Conservation (phyloP, 2,113 vertebrate species). For the Boulengeromyrus knoepffleri region DNA sequence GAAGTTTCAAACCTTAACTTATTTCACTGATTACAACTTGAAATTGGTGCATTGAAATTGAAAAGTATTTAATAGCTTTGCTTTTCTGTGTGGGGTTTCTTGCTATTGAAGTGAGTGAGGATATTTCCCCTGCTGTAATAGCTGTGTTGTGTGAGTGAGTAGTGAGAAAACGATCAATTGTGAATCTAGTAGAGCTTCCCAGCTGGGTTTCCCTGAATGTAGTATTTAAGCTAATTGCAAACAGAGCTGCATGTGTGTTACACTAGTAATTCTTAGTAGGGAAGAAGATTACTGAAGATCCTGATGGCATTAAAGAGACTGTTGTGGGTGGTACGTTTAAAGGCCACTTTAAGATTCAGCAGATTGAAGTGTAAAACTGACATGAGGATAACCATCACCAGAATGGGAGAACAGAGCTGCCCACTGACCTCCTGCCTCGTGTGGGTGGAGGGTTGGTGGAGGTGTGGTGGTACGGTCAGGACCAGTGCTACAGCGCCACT, state of each 20-base stretch:
- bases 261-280: conserved; percentile 40
- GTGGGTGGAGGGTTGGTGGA: not conserved
- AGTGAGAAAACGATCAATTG: conserved; percentile 49
- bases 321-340: conserved; percentile 21
- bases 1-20: not conserved
- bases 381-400: not conserved
- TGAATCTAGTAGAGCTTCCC: conserved; percentile 34
- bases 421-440: not conserved
- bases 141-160: conserved; percentile 41
- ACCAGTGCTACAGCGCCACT: not conserved
- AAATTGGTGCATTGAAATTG: not conserved
- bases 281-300: conserved; percentile 24
- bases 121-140: conserved; percentile 31
- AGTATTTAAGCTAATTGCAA: conserved; percentile 51
- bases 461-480: not conserved
- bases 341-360: conserved; percentile 17
- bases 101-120: conserved; percentile 18
- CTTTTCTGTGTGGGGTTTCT: conserved; percentile 42
- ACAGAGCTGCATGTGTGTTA: conserved; percentile 43
- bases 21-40: not conserved
- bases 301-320: conserved; percentile 32
- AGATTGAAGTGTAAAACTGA: not conserved
- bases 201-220: conserved; percentile 36
- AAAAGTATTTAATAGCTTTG: conserved; percentile 21
- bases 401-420: not conserved